phyloP scores from a whole-genome alignment of 2,797 vertebrate species.

The Molossus alvarezi region DNA sequence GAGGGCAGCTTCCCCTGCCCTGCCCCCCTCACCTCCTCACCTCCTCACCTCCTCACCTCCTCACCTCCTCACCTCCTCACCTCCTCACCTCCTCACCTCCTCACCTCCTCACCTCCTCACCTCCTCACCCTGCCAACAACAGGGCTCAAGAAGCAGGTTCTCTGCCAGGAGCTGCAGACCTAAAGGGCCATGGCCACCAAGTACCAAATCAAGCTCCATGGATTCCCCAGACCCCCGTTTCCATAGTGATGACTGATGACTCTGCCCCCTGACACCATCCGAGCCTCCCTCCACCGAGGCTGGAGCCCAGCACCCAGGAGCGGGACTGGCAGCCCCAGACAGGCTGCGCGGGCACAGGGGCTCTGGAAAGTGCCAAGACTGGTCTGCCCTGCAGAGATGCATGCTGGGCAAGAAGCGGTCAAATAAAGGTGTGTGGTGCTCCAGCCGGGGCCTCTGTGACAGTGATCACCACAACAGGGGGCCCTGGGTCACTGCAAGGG shows the following conservation, averaged over 20 bases:
- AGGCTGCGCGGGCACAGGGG: neutral
- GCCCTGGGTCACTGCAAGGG: neutral
- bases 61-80: neutral
- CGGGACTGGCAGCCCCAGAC: neutral
- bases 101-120: neutral
- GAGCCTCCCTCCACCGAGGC: neutral
- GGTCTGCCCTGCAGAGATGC: neutral
- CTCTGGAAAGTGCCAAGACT: neutral
- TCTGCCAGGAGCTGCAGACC: slow-evolving; percentile 21
- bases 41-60: neutral
- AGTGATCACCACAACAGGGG: accelerated
- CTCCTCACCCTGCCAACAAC: neutral
- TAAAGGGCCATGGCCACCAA: neutral
- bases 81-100: neutral
- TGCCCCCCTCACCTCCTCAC: no score
- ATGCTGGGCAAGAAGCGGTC: accelerated
- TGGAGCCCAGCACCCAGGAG: neutral
- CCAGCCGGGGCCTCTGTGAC: neutral
- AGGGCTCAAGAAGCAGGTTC: neutral
- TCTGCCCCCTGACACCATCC: neutral
- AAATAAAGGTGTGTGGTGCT: slow-evolving; percentile 80
- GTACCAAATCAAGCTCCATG: neutral
- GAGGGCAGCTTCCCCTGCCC: neutral
- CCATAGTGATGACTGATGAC: neutral
- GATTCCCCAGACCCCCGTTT: neutral